Evolutionary conservation across 1,140 invertebrate species (phyloP).

Genomic region (Zelostemma sp.): DNA sequence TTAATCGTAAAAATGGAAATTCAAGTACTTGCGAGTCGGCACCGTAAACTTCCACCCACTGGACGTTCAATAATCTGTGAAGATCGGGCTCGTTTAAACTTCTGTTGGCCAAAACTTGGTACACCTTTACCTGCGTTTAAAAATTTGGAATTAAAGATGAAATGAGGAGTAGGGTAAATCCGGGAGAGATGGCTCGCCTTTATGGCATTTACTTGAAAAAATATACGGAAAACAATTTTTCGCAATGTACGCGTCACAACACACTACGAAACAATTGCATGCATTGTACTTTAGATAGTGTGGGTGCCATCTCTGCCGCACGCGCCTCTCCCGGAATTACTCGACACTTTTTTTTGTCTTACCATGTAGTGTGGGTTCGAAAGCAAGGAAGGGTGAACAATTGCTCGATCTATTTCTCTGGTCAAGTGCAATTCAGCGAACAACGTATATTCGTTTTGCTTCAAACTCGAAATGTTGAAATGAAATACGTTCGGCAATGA

Average conservation of each 20-base stretch:
- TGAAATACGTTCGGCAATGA: slow-evolving; percentile 57
- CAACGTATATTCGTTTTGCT: slow-evolving; percentile 70
- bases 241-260: no score
- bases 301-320: no score
- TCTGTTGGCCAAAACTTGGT: slow-evolving; percentile 70
- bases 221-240: no score
- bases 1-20: not conserved
- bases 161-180: no score
- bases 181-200: no score
- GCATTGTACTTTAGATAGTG: no score
- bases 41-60: slow-evolving; percentile 69
- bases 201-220: no score
- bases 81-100: slow-evolving; percentile 64
- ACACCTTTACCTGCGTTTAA: slow-evolving; percentile 68
- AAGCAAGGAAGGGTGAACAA: slow-evolving; percentile 51
- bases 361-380: slow-evolving; percentile 58
- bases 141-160: no score
- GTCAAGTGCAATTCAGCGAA: slow-evolving; percentile 75
- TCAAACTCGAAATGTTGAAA: slow-evolving; percentile 71
- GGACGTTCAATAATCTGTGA: slow-evolving; percentile 70
- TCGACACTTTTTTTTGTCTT: slow-evolving; percentile 17
- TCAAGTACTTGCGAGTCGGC: slow-evolving; percentile 73
- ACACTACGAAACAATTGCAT: no score
- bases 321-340: no score
- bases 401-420: slow-evolving; percentile 62